phyloP scores from a whole-genome alignment of 2,797 vertebrate species.

The Psittacula derbiana region DNA sequence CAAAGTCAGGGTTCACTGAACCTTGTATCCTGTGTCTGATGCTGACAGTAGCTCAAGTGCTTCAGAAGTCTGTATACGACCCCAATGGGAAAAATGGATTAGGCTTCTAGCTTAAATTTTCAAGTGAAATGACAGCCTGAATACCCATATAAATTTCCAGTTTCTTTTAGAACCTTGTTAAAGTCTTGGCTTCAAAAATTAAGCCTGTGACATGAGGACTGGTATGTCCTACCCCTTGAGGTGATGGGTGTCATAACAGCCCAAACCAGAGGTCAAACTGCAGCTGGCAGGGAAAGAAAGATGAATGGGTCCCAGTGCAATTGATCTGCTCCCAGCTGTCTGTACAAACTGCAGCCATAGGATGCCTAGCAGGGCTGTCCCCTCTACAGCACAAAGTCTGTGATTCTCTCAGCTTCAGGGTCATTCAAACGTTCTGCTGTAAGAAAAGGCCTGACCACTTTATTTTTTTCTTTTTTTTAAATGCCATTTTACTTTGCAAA shows the following conservation, averaged over 20 bases:
- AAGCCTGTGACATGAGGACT: not conserved
- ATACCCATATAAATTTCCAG: not conserved
- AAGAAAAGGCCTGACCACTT: not conserved
- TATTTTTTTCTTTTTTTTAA: not conserved
- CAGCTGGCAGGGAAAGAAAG: not conserved
- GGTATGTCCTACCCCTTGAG: not conserved
- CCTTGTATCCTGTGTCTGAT: not conserved
- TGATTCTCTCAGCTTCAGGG: not conserved
- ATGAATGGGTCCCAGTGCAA: not conserved
- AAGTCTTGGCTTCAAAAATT: not conserved
- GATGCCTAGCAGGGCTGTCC: not conserved
- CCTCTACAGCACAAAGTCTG: not conserved
- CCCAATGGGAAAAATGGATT: not conserved
- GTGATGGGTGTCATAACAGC: not conserved
- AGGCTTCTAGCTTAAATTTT: constrained; percentile 21
- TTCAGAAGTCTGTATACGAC: not conserved
- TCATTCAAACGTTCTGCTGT: not conserved
- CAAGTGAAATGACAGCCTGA: not conserved
- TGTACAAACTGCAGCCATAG: not conserved
- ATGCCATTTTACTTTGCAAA: not conserved
- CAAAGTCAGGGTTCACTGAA: constrained; percentile 15
- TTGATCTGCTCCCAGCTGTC: not conserved
- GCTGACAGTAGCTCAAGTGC: not conserved
- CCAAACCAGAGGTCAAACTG: not conserved
- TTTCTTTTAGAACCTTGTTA: not conserved